A percentile compares a stretch with the other conserved stretches of the same genome.
Conservation (phyloP, 2,797 vertebrate genomes). For the Tachyglossus aculeatus region DNA sequence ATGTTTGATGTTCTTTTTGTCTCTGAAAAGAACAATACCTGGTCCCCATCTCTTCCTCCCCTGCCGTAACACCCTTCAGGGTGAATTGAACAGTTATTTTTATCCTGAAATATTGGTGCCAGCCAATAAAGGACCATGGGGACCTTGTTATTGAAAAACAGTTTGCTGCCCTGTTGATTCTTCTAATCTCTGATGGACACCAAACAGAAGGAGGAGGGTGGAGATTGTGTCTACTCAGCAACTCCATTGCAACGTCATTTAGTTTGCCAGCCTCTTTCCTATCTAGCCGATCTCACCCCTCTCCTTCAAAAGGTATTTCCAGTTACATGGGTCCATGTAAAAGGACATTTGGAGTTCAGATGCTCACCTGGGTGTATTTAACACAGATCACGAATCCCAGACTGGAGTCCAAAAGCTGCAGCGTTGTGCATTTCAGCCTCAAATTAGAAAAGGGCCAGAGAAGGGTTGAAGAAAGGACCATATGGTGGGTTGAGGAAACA, state of each 20-base stretch:
- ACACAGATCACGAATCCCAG: slow-evolving; percentile 35
- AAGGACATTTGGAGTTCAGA: slow-evolving; percentile 31
- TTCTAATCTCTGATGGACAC: slow-evolving; percentile 16
- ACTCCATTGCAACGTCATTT: too few relatives aligned
- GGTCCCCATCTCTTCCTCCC: too few relatives aligned
- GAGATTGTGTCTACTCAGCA: too few relatives aligned
- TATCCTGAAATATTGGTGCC: too few relatives aligned
- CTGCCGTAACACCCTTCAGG: too few relatives aligned
- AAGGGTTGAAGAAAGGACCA: slow-evolving; percentile 39
- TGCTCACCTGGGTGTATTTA: slow-evolving; percentile 48
- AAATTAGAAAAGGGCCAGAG: slow-evolving; percentile 26
- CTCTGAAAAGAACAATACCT: too few relatives aligned
- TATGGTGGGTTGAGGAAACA: slow-evolving; percentile 50
- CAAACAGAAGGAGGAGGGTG: not conserved
- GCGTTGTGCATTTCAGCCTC: slow-evolving; percentile 35
- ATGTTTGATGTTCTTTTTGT: too few relatives aligned
- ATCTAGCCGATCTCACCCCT: not conserved
- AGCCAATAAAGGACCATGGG: too few relatives aligned
- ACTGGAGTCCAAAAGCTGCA: slow-evolving; percentile 44
- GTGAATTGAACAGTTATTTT: too few relatives aligned
- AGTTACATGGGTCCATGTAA: too few relatives aligned
- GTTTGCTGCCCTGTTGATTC: slow-evolving; percentile 12
- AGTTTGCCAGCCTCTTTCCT: too few relatives aligned
- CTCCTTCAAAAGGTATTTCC: not conserved
- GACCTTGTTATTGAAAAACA: slow-evolving; percentile 14